Evolutionary conservation across 2,113 vertebrate genomes (phyloP).

Genomic region (Petaurus breviceps): DNA sequence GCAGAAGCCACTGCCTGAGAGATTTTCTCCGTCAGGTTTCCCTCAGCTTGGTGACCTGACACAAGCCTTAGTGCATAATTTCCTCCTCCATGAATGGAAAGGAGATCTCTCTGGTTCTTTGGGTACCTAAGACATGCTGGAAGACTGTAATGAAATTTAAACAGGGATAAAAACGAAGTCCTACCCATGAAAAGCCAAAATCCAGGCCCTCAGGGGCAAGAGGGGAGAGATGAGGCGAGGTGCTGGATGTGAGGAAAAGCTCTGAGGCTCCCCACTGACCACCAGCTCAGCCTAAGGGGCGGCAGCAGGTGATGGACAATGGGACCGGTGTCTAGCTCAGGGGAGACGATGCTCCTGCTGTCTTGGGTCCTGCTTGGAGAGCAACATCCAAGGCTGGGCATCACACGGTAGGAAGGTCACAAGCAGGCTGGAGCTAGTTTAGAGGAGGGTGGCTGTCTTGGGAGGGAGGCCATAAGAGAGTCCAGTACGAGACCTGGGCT

Average conservation of each 20-base stretch:
- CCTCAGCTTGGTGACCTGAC: no score
- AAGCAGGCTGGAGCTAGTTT: background rate
- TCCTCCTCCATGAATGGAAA: background rate
- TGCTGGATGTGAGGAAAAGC: background rate
- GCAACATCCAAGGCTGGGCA: fast-evolving
- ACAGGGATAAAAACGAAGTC: background rate
- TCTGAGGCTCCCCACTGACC: background rate
- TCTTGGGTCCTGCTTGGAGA: background rate
- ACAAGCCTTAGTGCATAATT: no score
- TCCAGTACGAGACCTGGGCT: fast-evolving
- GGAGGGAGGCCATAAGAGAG: fast-evolving
- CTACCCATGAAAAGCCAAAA: background rate
- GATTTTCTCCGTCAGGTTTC: background rate
- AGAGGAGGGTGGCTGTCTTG: background rate
- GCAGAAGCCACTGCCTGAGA: background rate
- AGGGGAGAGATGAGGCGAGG: background rate
- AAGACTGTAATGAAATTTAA: background rate
- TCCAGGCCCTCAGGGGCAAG: background rate
- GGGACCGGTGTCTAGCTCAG: background rate
- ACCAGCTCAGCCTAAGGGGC: background rate
- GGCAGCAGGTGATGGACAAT: no score
- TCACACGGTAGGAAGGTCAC: background rate
- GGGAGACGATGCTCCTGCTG: background rate
- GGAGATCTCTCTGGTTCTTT: background rate
- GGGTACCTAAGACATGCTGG: background rate